phyloP scores from a whole-genome alignment of 2,888 invertebrate genomes.

The Cephus nigrinus region DNA sequence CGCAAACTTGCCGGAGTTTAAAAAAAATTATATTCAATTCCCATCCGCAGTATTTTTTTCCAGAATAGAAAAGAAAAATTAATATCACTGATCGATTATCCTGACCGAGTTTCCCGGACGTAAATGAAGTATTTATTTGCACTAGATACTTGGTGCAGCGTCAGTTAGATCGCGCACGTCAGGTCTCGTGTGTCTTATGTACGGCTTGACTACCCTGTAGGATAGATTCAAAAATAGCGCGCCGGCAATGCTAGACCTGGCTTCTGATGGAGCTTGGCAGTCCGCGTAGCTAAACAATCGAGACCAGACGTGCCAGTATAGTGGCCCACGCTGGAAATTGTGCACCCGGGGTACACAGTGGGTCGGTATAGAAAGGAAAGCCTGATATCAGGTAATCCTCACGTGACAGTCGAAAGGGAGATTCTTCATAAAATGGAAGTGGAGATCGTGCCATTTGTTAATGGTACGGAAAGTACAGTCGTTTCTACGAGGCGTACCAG shows the following conservation, averaged over 20 bases:
- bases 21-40: not conserved
- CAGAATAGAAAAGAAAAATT: not conserved
- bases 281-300: slow-evolving; percentile 22
- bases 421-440: slow-evolving; percentile 44
- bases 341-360: not conserved
- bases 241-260: slow-evolving; percentile 1
- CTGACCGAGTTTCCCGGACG: not conserved
- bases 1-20: not conserved
- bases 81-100: not conserved
- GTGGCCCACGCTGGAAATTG: not conserved
- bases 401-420: not conserved
- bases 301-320: slow-evolving; percentile 18
- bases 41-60: not conserved
- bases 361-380: not conserved
- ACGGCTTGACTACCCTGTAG: not conserved
- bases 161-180: not conserved
- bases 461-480: slow-evolving; percentile 26
- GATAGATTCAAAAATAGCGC: slow-evolving; percentile 29
- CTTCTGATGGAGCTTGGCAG: slow-evolving; percentile 19
- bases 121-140: not conserved
- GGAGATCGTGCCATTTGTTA: slow-evolving; percentile 56
- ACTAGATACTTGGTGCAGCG: not conserved
- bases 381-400: not conserved
- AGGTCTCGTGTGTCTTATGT: not conserved
- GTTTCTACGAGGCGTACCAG: slow-evolving; percentile 36